Base-by-base conservation (phyloP, 2,888 invertebrate genomes). In the Odontocerum albicorne region DNA sequence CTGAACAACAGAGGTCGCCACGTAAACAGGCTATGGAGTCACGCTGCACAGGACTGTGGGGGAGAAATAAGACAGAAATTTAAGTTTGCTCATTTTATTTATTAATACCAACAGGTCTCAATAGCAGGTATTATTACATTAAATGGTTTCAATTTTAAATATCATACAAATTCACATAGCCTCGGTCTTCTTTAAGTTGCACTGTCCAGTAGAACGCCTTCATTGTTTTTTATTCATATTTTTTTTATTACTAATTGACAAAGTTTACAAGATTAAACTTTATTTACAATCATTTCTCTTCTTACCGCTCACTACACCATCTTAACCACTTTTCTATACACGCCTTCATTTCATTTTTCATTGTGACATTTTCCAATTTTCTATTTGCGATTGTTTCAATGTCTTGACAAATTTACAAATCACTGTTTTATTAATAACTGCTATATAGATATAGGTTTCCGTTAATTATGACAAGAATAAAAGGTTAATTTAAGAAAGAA, bases 171-270 rank as follows among this genome's bases (percentile, higher is more conserved):
- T 21, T n/a, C n/a, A n/a, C n/a, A n/a, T n/a, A n/a, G n/a, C n/a
- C n/a, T n/a, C n/a, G n/a, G n/a, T n/a, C n/a, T n/a, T 8, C 22
- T 22, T 42, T 22, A 8, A 27, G 8, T 42, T 15, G 15, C 16
- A 13, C 31, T 31, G n/a, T 4, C 31, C n/a, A n/a, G 31, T 10
- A 31, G n/a, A 31, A n/a, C 12, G 12, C 31, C 12, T 10, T n/a
- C 10, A n/a, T 31, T n/a, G 12, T 31, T n/a, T 10, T 12, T 12
- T 31, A n/a, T 31, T 31, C n/a, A 10, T 4, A 31, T 21, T 15
- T 15, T 15, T 42, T 42, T 42, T 13, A 27, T 21, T 27, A 42
- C 42, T 42, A 42, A 42, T 42, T 42, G 42, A 42, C 42, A 42
- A 27, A 12, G n/a, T 39, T n/a, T 39, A 31, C 19, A 39, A 20